Base-by-base conservation (phyloP, 2,888 invertebrate species). In the Brachypalpus laphriformis region DNA sequence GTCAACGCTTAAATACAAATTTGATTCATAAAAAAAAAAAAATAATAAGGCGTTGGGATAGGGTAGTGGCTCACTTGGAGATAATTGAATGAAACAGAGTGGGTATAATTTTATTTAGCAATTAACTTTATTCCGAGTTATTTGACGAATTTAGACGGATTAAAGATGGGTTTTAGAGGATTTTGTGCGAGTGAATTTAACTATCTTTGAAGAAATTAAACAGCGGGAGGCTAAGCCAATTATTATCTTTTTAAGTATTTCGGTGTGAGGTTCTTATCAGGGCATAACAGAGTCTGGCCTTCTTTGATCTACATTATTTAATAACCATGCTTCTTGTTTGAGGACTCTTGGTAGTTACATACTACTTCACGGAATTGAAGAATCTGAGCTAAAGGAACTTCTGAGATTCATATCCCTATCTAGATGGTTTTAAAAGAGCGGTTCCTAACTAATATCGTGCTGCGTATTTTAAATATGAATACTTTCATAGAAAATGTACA, bases 71-170 rank as follows among this genome's bases (percentile, higher is more conserved):
- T 76, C 22, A 42, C 59, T 71, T 76, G 40, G 37, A 63, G 54
- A 68, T 86, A 76, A 81, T 86, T 86, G 72, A 81, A 81, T 75
- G 14, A 66, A 56, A 16, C 66, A 56, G 56, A 56, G 71, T 76
- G 71, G 66, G 61, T 76, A 72, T 76, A 81, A 81, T 86, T 86
- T 81, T 76, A 81, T 86, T 82, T 72, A 68, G 40, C 34, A 80
- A 82, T 86, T 82, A 86, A 65, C 71, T 65, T 80, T 57, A 83
- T 80, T 70, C 63, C 61, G 34, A 74, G 59, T 75, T 76, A 76
- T 74, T 83, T 80, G 59, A 75, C 11, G 63, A 66, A 70, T 25
- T 74, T 75, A 51, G 59, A 70, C 57, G 65, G 61, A 85, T 85
- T 85, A 65, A 70, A 45, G 63, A 75, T 66, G 63, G 49, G 34